Conservation (phyloP, 2,797 vertebrate species). For the Phoebastria nigripes region DNA sequence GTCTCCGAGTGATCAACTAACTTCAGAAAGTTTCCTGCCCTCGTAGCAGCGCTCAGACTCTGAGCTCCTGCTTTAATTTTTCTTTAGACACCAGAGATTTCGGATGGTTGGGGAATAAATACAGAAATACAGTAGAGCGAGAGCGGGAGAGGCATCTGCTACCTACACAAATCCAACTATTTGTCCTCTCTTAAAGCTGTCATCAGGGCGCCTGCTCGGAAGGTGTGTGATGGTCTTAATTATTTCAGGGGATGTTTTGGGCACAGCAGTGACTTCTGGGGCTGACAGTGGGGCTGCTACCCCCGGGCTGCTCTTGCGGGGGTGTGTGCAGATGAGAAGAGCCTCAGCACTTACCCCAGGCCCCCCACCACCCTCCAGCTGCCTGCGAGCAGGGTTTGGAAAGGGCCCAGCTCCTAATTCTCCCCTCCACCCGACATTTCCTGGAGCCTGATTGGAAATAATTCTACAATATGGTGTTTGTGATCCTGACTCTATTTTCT, state of each 20-base stretch:
- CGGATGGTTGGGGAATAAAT: not conserved
- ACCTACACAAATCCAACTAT: not conserved
- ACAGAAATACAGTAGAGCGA: not conserved
- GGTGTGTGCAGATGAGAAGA: not conserved
- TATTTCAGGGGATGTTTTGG: not conserved
- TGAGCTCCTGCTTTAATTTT: not conserved
- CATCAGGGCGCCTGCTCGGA: not conserved
- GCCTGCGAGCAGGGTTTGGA: not conserved
- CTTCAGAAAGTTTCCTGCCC: slow-evolving; percentile 12
- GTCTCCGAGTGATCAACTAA: not conserved
- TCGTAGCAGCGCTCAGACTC: not conserved
- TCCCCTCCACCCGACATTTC: slow-evolving; percentile 6
- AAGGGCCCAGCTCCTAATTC: slow-evolving; percentile 15
- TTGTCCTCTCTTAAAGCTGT: slow-evolving; percentile 23
- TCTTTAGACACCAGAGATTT: not conserved
- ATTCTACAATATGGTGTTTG: not conserved
- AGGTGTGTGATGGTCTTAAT: not conserved
- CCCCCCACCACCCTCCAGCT: not conserved
- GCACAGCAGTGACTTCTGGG: not conserved
- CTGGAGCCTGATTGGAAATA: not conserved
- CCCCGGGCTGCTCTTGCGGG: no score
- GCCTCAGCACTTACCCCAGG: not conserved
- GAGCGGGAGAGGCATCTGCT: not conserved
- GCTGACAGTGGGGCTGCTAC: not conserved
- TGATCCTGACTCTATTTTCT: not conserved